A percentile compares a stretch with the other conserved stretches of the same genome.
Conservation (phyloP, 2,888 invertebrate species). For the Hetaerina titia region DNA sequence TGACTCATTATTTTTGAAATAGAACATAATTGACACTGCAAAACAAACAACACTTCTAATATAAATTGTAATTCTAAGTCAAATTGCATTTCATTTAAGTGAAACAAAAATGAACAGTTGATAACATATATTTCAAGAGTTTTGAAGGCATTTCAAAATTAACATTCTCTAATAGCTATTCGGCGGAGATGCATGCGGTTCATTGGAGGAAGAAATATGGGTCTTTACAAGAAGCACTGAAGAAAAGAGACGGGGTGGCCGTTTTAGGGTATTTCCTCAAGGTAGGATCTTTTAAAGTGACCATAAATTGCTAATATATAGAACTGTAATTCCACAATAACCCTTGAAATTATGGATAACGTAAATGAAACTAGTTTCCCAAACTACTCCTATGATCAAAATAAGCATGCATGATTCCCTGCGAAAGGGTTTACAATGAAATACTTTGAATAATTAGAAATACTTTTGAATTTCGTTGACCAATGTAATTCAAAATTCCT, state of each 20-base stretch:
- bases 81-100: not conserved
- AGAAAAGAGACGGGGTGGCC: constrained; percentile 68
- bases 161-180: constrained; percentile 67
- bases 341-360: not conserved
- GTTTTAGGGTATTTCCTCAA: constrained; percentile 70
- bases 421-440: not conserved
- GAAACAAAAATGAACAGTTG: not conserved
- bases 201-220: constrained; percentile 69
- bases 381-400: not conserved
- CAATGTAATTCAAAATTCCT: too few species aligned
- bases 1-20: too few species aligned
- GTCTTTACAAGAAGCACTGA: constrained; percentile 60
- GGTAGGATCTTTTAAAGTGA: constrained; percentile 46
- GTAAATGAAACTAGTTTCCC: not conserved
- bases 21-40: too few species aligned
- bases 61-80: too few species aligned
- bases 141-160: too few species aligned
- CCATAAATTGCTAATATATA: too few species aligned
- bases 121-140: not conserved
- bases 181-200: constrained; percentile 70
- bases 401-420: not conserved
- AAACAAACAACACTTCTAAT: too few species aligned
- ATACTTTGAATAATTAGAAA: not conserved
- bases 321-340: not conserved
- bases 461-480: too few species aligned